Conservation (phyloP, 2,888 invertebrate species). For the Dichetophora obliterata region DNA sequence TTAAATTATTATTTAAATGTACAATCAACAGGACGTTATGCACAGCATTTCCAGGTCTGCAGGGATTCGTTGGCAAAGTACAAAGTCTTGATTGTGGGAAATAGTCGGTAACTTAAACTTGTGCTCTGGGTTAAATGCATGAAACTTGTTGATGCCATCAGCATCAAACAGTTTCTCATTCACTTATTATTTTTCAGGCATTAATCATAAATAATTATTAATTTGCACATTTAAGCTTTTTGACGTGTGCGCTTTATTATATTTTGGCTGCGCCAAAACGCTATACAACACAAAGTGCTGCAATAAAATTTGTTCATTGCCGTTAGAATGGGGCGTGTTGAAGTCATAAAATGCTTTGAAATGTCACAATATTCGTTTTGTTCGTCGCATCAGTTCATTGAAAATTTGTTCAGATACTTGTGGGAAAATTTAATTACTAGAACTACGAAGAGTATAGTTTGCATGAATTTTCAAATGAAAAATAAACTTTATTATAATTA, state of each 20-base stretch:
- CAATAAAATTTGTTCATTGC: constrained; percentile 38
- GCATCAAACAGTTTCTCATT: neutral
- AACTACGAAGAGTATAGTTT: neutral
- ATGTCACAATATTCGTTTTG: constrained; percentile 34
- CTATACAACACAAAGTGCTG: neutral
- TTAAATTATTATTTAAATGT: constrained; percentile 44
- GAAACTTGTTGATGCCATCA: neutral
- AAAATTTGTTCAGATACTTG: neutral
- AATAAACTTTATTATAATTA: too few species aligned
- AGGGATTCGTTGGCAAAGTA: neutral
- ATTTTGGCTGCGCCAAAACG: neutral
- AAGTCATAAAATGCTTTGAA: constrained; percentile 16
- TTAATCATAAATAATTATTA: neutral
- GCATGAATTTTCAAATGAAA: neutral
- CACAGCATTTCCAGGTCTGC: neutral
- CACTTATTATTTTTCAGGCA: neutral
- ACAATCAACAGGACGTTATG: constrained; percentile 36
- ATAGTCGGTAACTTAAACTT: neutral
- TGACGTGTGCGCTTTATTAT: neutral
- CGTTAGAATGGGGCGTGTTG: neutral
- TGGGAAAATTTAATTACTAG: neutral
- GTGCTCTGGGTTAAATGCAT: neutral
- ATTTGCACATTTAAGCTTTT: neutral
- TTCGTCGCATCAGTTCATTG: neutral
- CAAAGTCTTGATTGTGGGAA: constrained; percentile 33